A percentile compares a stretch with the other conserved stretches of the same genome.
Conservation (phyloP, 1,140 invertebrate species). For the Melipona quadrifasciata region DNA sequence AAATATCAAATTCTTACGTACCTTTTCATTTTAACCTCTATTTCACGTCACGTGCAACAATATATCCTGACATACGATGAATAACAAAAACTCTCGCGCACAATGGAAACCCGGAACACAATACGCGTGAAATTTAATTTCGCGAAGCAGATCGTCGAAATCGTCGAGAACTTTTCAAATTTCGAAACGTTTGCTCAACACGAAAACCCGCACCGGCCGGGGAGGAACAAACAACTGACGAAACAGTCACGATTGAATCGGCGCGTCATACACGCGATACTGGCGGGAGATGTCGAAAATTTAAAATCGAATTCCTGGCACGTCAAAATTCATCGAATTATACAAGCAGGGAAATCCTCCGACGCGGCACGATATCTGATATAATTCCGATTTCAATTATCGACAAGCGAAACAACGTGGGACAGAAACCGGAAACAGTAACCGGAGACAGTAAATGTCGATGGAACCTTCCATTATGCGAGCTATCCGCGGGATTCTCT, state of each 20-base stretch:
- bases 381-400: constrained; percentile 18
- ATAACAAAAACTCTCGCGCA: background rate
- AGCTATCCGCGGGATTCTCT: background rate
- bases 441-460: constrained; percentile 14
- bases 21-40: background rate
- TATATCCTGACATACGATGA: background rate
- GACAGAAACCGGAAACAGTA: background rate
- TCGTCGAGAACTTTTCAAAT: background rate
- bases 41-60: background rate
- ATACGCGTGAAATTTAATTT: background rate
- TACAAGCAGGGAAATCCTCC: background rate
- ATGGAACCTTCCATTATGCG: background rate
- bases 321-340: background rate
- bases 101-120: background rate
- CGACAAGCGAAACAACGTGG: background rate
- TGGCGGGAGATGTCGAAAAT: background rate
- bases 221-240: background rate
- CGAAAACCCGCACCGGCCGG: too few relatives aligned
- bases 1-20: background rate
- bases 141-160: background rate
- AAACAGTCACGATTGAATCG: background rate
- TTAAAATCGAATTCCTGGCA: background rate
- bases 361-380: background rate
- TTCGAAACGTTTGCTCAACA: background rate
- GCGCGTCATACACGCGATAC: background rate